A percentile compares a stretch with the other conserved stretches of the same genome.
phyloP scores from a whole-genome alignment of 2,888 invertebrate genomes.

The Eurytoma californica region DNA sequence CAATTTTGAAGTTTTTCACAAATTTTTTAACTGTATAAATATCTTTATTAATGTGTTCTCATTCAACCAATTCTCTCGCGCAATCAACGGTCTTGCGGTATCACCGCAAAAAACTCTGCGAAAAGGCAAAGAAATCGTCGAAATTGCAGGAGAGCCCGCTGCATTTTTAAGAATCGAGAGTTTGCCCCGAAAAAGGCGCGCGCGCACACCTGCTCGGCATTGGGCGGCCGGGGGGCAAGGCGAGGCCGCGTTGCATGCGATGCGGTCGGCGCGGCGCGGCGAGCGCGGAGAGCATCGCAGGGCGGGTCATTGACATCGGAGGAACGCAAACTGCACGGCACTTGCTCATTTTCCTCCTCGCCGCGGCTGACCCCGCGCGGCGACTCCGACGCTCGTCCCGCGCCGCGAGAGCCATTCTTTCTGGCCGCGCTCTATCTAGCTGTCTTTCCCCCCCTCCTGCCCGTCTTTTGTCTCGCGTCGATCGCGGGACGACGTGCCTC shows the following conservation, averaged over 20 bases:
- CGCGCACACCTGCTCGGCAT: not conserved
- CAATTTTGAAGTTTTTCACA: too few species aligned
- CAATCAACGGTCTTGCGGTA: too few species aligned
- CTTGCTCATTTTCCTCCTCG: constrained; percentile 60
- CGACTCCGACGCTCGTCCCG: not conserved
- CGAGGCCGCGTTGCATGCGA: not conserved
- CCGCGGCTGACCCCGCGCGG: constrained; percentile 4
- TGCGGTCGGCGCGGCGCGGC: not conserved
- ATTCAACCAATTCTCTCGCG: too few species aligned
- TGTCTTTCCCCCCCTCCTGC: too few species aligned
- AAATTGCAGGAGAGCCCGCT: too few species aligned
- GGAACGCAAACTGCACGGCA: constrained; percentile 67
- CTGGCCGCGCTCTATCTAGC: not conserved
- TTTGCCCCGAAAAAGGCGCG: not conserved
- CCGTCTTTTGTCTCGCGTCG: too few species aligned
- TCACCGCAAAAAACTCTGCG: too few species aligned
- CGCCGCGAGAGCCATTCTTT: not conserved
- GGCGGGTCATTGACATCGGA: constrained; percentile 69
- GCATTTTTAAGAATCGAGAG: too few species aligned
- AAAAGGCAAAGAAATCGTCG: too few species aligned
- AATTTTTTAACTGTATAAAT: too few species aligned
- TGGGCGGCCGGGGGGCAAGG: not conserved
- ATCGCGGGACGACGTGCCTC: too few species aligned
- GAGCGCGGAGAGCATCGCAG: constrained; percentile 46
- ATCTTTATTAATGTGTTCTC: too few species aligned